Percentiles rank a stretch among this genome's conserved stretches.
Evolutionary conservation across 2,797 vertebrate species (phyloP).

Genomic region (Malurus leucopterus): DNA sequence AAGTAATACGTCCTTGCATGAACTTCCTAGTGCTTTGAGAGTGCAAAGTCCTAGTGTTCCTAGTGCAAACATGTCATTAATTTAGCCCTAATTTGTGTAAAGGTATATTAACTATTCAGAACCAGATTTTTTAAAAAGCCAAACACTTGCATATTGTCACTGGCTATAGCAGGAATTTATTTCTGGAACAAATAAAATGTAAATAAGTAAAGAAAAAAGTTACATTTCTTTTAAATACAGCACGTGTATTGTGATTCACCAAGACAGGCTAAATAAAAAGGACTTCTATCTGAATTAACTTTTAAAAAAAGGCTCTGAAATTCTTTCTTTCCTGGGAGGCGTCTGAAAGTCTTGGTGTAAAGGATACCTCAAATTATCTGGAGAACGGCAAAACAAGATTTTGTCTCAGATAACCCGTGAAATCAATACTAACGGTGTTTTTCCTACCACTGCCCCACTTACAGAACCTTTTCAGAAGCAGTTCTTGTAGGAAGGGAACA

Average conservation of each 20-base stretch:
- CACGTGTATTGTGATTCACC: neutral
- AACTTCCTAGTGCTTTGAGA: slow-evolving; percentile 16
- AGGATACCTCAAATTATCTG: slow-evolving; percentile 37
- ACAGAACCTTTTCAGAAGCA: neutral
- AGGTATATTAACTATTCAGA: neutral
- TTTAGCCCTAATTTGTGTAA: neutral
- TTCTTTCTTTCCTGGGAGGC: neutral
- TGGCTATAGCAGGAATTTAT: neutral
- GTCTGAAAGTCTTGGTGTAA: slow-evolving; percentile 16
- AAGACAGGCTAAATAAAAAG: neutral
- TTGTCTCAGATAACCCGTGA: slow-evolving; percentile 13
- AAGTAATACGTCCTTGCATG: slow-evolving; percentile 41
- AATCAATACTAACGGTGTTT: slow-evolving; percentile 48
- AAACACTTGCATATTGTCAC: neutral
- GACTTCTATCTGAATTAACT: neutral
- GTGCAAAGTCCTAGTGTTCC: neutral
- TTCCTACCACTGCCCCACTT: neutral
- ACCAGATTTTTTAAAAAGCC: neutral
- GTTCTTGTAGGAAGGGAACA: neutral
- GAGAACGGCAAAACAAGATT: slow-evolving; percentile 1
- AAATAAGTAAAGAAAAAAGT: neutral
- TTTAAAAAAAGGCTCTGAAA: neutral
- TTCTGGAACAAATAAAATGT: neutral
- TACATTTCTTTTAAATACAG: neutral
- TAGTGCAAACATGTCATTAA: neutral